Base-by-base conservation (phyloP, 2,113 vertebrate species). In the Phycodurus eques region DNA sequence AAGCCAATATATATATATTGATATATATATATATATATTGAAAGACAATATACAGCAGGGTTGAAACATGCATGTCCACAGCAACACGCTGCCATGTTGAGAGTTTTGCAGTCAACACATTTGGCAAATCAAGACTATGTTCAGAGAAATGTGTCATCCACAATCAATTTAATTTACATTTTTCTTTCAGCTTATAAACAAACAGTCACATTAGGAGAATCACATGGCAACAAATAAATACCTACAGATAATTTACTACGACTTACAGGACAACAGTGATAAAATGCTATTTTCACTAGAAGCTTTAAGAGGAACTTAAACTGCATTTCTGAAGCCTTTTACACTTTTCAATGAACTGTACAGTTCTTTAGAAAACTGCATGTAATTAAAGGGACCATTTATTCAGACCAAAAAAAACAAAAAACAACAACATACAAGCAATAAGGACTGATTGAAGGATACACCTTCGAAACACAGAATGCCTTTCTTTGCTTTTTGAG, bases 161-260 rank as follows among this genome's bases (percentile, higher is more conserved):
- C 85, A 88, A 90, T 91, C 85, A 84, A 83, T 83, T 87, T 80
- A 76, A 88, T 86, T 83, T 83, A 89, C 84, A 82, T 85, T 84
- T 87, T 87, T 79, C 83, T 87, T 87, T 86, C 77, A 88, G 85
- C 80, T 88, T 81, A 89, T 85, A 90, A 90, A 93, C 83, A 87
- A 83, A 89, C 77, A 83, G 82, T 83, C 88, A 92, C 89, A 78
- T 81, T 82, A 89, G 85, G 78, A 90, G 82, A 86, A 84, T 88
- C 84, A 92, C 90, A 91, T 84, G 90, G 87, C 86, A 89, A 92
- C 90, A 91, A 86, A 90, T 79, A 88, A 89, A 86, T 86, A 90
- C 69, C 82, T 87, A 91, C 84, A 90, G 83, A 81, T 81, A 80
- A 70, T 81, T 83, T 80, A 91, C 86, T 89, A 90, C 87, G 57